These are phyloP conservation scores for Platycheirus rosarum DNA, from an alignment of 2,888 invertebrate species.

Conservation along the genomic window DNA sequence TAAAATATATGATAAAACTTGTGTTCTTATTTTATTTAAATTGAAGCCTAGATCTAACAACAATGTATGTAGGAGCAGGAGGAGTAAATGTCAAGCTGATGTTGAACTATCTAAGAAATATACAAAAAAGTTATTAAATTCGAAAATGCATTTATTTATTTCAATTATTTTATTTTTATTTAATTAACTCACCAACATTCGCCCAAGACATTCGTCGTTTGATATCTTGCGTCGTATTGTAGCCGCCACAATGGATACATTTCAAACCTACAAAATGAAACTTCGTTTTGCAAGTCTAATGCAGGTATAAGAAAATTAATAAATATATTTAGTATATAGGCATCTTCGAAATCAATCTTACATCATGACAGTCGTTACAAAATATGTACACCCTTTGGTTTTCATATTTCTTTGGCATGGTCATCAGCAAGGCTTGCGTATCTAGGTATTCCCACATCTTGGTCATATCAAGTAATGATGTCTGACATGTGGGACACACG, in stretches of 20 bases:
- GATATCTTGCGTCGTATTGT: constrained; percentile 91
- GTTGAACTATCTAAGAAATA: constrained; percentile 57
- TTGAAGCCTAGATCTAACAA: no score
- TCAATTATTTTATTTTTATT: not conserved
- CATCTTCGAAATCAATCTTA: constrained; percentile 79
- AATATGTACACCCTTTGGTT: constrained; percentile 91
- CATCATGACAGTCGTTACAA: constrained; percentile 96
- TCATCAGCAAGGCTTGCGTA: constrained; percentile 90
- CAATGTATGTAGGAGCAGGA: not conserved
- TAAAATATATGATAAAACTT: no score
- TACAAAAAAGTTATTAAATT: not conserved
- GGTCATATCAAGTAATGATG: constrained; percentile 93
- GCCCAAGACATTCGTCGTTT: constrained; percentile 81
- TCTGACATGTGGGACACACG: constrained; percentile 94
- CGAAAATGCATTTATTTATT: not conserved
- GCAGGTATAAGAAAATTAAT: constrained; percentile 77
- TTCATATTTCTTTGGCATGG: constrained; percentile 92
- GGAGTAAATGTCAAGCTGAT: constrained; percentile 60
- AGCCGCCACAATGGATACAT: constrained; percentile 93
- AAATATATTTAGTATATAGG: not conserved
- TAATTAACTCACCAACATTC: constrained; percentile 70
- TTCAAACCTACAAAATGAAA: constrained; percentile 95
- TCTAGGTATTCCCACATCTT: constrained; percentile 89
- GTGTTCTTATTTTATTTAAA: no score
- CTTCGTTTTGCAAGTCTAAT: constrained; percentile 90